Evolutionary conservation across 1,140 invertebrate genomes (phyloP).

Genomic region (Pogonomyrmex barbatus): DNA sequence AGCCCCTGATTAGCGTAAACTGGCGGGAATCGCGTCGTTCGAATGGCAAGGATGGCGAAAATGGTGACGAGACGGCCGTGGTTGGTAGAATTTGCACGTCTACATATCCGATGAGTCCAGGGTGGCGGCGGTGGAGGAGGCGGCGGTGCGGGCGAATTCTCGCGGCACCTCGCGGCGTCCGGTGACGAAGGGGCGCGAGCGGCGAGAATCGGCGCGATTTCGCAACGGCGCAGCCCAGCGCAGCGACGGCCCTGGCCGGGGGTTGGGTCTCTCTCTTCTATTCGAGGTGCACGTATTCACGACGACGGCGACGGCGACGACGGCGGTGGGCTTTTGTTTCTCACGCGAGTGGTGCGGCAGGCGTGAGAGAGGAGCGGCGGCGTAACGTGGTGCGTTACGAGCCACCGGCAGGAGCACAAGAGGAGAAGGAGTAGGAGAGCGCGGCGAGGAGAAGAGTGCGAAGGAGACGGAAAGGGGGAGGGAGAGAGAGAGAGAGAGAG

Average conservation of each 20-base stretch:
- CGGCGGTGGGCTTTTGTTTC: constrained; percentile 42
- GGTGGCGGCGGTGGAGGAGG: not conserved
- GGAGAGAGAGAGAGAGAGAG: constrained; percentile 7
- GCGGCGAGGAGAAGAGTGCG: not conserved
- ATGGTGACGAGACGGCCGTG: not conserved
- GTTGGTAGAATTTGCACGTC: constrained; percentile 5
- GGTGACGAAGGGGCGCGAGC: not conserved
- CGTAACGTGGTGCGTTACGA: constrained; percentile 35
- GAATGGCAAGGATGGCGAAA: not conserved
- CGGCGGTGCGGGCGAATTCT: constrained; percentile 20
- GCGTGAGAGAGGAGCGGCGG: constrained; percentile 29
- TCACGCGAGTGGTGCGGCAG: constrained; percentile 26
- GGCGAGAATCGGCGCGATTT: constrained; percentile 46
- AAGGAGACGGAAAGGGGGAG: not conserved
- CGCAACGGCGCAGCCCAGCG: not conserved
- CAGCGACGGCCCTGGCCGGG: constrained; percentile 42
- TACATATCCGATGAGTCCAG: not conserved
- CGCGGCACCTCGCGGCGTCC: constrained; percentile 45
- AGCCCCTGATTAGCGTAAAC: not conserved
- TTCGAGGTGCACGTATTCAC: not conserved
- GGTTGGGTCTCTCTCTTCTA: constrained; percentile 23
- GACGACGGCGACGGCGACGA: not conserved
- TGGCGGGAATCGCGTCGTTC: constrained; percentile 1
- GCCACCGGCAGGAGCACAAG: constrained; percentile 36
- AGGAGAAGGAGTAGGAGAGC: constrained; percentile 44